Percentiles rank a stretch among this genome's conserved stretches.
phyloP scores from a whole-genome alignment of 2,113 vertebrate genomes.

The Dasyurus viverrinus region DNA sequence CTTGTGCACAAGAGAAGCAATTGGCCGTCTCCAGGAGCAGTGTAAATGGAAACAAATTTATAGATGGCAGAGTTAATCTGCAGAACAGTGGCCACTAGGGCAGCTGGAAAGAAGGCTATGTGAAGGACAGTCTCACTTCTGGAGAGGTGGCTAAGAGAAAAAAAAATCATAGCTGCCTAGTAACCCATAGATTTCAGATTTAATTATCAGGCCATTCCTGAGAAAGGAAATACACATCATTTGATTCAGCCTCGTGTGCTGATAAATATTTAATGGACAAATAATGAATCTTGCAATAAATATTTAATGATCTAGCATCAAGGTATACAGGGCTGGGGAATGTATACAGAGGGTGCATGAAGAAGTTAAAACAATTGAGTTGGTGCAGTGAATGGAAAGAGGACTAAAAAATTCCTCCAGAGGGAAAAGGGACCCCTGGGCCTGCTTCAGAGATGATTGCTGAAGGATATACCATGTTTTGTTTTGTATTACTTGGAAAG shows the following conservation, averaged over 20 bases:
- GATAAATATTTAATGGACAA: slow-evolving; percentile 85
- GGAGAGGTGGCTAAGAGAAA: slow-evolving; percentile 25
- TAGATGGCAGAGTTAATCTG: slow-evolving; percentile 42
- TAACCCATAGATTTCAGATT: slow-evolving; percentile 65
- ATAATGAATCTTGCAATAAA: slow-evolving; percentile 83
- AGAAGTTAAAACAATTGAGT: slow-evolving; percentile 63
- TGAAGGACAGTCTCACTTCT: slow-evolving; percentile 53
- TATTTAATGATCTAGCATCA: slow-evolving; percentile 81
- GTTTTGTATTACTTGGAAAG: neutral
- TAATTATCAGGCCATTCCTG: slow-evolving; percentile 65
- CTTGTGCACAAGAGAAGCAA: slow-evolving; percentile 14
- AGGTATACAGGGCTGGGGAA: slow-evolving; percentile 64
- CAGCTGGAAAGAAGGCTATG: neutral
- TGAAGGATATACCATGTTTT: neutral
- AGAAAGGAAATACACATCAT: slow-evolving; percentile 77
- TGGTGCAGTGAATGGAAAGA: slow-evolving; percentile 17
- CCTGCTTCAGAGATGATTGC: slow-evolving; percentile 42
- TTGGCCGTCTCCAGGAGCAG: neutral
- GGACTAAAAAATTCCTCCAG: neutral
- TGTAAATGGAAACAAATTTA: slow-evolving; percentile 55
- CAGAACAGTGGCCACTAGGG: neutral
- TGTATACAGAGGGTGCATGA: slow-evolving; percentile 12
- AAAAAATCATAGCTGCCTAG: slow-evolving; percentile 27
- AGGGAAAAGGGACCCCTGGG: neutral
- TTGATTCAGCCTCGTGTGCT: slow-evolving; percentile 48